Evolutionary conservation across 2,113 vertebrate genomes (phyloP).

Genomic region (Aramus guarauna): DNA sequence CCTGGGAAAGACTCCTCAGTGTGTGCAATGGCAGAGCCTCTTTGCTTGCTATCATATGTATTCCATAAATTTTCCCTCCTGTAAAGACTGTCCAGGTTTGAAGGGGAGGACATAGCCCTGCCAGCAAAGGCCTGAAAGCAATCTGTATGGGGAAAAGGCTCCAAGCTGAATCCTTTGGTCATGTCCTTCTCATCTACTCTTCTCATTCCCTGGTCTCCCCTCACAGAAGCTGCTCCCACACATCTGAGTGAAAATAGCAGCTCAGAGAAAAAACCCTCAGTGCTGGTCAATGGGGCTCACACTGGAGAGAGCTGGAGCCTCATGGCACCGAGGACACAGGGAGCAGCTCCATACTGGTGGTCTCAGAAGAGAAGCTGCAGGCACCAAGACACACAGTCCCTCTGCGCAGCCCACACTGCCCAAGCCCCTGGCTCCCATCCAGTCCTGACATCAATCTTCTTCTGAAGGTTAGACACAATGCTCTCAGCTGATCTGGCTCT

Average conservation of each 20-base stretch:
- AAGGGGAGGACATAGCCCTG: background rate
- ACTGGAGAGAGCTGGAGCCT: background rate
- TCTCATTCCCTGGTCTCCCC: background rate
- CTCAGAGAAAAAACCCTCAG: background rate
- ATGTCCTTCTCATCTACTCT: background rate
- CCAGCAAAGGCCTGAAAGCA: background rate
- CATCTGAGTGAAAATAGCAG: background rate
- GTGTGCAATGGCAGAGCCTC: background rate
- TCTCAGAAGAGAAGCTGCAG: background rate
- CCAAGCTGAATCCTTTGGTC: background rate
- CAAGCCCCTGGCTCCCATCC: background rate
- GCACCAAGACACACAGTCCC: background rate
- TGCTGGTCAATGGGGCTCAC: background rate
- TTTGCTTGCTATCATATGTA: background rate
- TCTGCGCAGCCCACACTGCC: background rate
- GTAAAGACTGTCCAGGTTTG: background rate
- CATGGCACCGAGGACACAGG: fast-evolving
- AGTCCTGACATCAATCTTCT: background rate
- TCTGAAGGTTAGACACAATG: background rate
- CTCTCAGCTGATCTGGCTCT: background rate
- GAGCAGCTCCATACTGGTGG: background rate
- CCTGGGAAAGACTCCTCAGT: background rate
- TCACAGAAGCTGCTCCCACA: background rate
- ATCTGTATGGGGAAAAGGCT: background rate
- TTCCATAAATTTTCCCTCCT: background rate